Evolutionary conservation across 2,888 invertebrate species (phyloP), one percentile per base, ranked within the genome.

Genomic region (Caenorhabditis japonica): DNA sequence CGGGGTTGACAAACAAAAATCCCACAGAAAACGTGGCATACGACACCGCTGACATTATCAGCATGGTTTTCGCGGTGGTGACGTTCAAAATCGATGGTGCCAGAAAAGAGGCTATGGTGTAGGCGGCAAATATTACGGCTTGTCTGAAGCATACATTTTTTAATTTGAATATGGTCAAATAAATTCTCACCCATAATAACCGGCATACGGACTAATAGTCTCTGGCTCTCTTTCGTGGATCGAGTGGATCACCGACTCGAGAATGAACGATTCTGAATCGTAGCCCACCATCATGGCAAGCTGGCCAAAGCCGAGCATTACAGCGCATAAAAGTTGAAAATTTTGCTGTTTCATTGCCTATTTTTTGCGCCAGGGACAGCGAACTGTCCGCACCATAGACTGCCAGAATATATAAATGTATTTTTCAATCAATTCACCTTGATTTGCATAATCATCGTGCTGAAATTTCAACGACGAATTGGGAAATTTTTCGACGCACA

Each of bases 161-260:
- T 17, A 43, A 43, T 19, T 46, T 12, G 19, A 12, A 23, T n/a
- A n/a, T 21, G 5, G 1, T 19, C 12, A 13, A 3, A 23, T 2
- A 21, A 15, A 41, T 4, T 41, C 55, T 59, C 27, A 81, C 81
- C 81, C 81, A 59, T 80, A 78, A 66, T 81, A 81, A 19, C 81
- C 81, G 10, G 81, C 79, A 56, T 71, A 72, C 4, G 66, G 52
- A 30, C 61, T 66, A 21, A 81, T 78, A 2, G 36, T 39, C 13
- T 56, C 66, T 0, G 77, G 78, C 17, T 77, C 68, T 17, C 78
- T 55, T 33, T 76, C 78, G 43, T 81, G 73, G 21, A 81, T 76
- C 23, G 81, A 81, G 47, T 80, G 81, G 39, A 79, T 70, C 5
- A 81, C 79, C 1, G 79, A 75, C 41, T 81, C 81, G 27, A 78